Evolutionary conservation across 2,888 invertebrate genomes (phyloP).

Genomic region (Limnephilus lunatus): DNA sequence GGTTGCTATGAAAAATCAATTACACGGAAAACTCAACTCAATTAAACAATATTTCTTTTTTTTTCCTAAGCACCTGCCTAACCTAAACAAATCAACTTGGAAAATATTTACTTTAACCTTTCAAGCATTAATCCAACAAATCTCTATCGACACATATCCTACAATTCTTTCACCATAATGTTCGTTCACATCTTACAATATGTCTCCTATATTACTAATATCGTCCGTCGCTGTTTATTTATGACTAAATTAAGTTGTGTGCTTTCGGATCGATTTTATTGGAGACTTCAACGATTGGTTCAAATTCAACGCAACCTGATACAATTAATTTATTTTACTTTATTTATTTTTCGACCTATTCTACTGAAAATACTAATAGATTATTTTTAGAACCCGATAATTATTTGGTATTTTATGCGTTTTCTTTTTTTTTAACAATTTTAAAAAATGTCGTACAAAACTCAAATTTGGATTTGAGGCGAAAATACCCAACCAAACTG

Average conservation of each 20-base stretch:
- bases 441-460: too few relatives aligned
- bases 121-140: neutral
- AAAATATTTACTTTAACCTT: too few relatives aligned
- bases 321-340: conserved; percentile 5
- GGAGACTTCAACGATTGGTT: conserved; percentile 56
- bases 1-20: too few relatives aligned
- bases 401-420: too few relatives aligned
- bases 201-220: conserved; percentile 42
- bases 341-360: neutral
- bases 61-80: too few relatives aligned
- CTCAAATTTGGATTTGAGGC: too few relatives aligned
- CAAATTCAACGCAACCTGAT: conserved; percentile 48
- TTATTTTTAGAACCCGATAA: too few relatives aligned
- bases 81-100: too few relatives aligned
- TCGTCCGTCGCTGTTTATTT: conserved; percentile 52
- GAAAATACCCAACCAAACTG: too few relatives aligned
- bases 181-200: conserved; percentile 53
- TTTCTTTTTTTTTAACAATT: too few relatives aligned
- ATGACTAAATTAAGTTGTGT: conserved; percentile 60
- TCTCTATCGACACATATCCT: neutral
- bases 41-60: too few relatives aligned
- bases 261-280: conserved; percentile 50
- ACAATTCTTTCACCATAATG: conserved; percentile 26
- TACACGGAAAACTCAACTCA: too few relatives aligned
- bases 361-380: neutral